A percentile compares a stretch with the other conserved stretches of the same genome.
These are phyloP conservation scores for Tenthredo distinguenda DNA, from an alignment of 2,888 invertebrate genomes.

Conservation along the genomic window DNA sequence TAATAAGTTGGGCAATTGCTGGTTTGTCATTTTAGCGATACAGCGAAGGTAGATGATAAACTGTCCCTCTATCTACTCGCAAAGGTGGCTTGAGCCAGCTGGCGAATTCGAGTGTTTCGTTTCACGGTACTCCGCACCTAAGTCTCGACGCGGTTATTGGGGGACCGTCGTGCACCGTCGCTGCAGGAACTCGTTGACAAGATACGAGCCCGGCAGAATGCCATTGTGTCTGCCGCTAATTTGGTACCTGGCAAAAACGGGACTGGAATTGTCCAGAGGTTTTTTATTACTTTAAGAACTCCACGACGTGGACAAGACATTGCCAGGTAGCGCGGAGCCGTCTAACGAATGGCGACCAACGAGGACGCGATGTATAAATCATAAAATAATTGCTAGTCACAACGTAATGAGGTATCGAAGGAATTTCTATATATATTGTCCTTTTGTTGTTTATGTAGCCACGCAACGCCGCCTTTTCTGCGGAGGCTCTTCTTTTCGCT, in stretches of 20 bases:
- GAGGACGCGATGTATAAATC: constrained; percentile 52
- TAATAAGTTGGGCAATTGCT: constrained; percentile 75
- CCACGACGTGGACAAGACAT: constrained; percentile 42
- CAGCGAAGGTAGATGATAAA: constrained; percentile 67
- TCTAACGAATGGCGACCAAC: constrained; percentile 52
- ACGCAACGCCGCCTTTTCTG: constrained; percentile 18
- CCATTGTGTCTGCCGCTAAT: constrained; percentile 47
- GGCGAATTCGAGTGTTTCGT: constrained; percentile 13
- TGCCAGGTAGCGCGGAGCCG: constrained; percentile 42
- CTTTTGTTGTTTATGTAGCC: constrained; percentile 45
- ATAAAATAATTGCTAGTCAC: constrained; percentile 51
- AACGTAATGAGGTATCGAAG: constrained; percentile 52
- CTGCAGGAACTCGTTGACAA: constrained; percentile 35
- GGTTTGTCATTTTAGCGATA: constrained; percentile 76
- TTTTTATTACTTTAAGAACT: constrained; percentile 33
- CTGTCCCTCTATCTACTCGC: constrained; percentile 56
- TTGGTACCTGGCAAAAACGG: constrained; percentile 52
- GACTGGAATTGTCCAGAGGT: constrained; percentile 46
- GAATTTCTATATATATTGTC: constrained; percentile 43
- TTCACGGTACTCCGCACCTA: background rate
- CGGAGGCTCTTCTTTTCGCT: background rate
- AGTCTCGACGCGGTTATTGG: background rate
- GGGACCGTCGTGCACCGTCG: background rate
- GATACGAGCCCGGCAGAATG: constrained; percentile 35
- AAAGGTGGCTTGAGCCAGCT: background rate